Percentiles rank a stretch among this genome's conserved stretches.
These are phyloP conservation scores for Drosophila borborema DNA, from an alignment of 2,888 invertebrate species.

Conservation along the genomic window DNA sequence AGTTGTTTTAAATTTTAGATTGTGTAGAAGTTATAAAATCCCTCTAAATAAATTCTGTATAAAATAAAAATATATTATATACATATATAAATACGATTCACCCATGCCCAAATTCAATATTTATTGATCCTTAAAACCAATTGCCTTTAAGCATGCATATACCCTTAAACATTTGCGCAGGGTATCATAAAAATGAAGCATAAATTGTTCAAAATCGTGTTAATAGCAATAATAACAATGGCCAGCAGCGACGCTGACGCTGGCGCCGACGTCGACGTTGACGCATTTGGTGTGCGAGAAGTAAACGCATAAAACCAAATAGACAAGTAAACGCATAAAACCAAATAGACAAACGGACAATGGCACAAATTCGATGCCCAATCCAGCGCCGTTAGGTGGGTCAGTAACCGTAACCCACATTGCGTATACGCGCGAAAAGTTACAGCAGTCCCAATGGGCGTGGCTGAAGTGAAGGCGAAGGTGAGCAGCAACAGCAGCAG, in stretches of 20 bases:
- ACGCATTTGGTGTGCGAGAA: conserved; percentile 59
- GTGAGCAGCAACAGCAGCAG: conserved; percentile 27
- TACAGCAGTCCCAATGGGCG: conserved; percentile 19
- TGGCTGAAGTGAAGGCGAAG: conserved; percentile 58
- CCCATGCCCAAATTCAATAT: too few species aligned
- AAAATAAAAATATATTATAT: too few species aligned
- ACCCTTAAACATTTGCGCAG: background rate
- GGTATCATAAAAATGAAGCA: conserved; percentile 40
- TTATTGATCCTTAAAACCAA: background rate
- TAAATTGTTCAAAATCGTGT: conserved; percentile 73
- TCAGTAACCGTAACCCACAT: conserved; percentile 65
- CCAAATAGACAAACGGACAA: conserved; percentile 36
- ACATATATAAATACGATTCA: too few species aligned
- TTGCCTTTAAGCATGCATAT: background rate
- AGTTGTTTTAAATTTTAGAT: too few species aligned
- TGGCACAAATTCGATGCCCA: conserved; percentile 50
- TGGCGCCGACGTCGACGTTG: conserved; percentile 4
- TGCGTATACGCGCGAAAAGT: conserved; percentile 26
- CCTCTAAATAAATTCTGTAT: too few species aligned
- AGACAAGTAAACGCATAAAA: conserved; percentile 37
- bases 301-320: conserved; percentile 40
- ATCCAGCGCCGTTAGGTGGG: conserved; percentile 54
- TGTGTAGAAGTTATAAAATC: too few species aligned
- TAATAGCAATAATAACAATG: conserved; percentile 69
- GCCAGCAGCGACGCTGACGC: conserved; percentile 14